A percentile compares a stretch with the other conserved stretches of the same genome.
These are phyloP conservation scores for Falcunculus frontatus DNA, from an alignment of 2,113 vertebrate species.

Conservation along the genomic window DNA sequence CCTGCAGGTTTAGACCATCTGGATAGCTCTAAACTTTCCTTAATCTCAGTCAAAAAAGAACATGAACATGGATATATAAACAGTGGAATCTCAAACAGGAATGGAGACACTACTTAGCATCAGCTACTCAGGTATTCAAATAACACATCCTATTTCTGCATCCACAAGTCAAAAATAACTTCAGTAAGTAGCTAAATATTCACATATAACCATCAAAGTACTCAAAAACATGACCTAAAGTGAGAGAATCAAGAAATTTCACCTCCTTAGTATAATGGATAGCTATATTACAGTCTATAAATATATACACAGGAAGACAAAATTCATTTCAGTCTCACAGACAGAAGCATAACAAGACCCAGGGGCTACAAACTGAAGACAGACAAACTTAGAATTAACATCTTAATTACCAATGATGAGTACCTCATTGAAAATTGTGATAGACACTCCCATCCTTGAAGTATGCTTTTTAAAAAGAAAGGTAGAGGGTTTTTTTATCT, in stretches of 20 bases:
- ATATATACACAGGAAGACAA: not conserved
- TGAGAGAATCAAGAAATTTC: not conserved
- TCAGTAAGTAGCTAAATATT: not conserved
- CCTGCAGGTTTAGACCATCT: conserved; percentile 40
- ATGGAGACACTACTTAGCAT: not conserved
- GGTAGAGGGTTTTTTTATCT: conserved; percentile 9
- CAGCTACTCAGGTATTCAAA: not conserved
- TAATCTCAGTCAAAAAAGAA: not conserved
- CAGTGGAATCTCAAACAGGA: not conserved
- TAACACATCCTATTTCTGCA: not conserved
- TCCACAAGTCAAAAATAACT: not conserved
- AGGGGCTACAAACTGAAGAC: not conserved
- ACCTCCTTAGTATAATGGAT: not conserved
- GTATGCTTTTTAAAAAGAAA: conserved; percentile 8
- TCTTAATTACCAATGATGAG: not conserved
- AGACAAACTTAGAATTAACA: conserved; percentile 22
- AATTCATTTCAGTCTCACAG: conserved; percentile 1
- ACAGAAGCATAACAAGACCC: not conserved
- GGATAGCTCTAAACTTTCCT: conserved; percentile 6
- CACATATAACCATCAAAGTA: not conserved
- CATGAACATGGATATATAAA: not conserved
- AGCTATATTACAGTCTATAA: not conserved
- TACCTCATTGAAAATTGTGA: not conserved
- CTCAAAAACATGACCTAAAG: not conserved
- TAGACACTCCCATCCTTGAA: conserved; percentile 12